These are phyloP conservation scores for Morone chrysops DNA, from an alignment of 2,113 vertebrate genomes.

Conservation along the genomic window DNA sequence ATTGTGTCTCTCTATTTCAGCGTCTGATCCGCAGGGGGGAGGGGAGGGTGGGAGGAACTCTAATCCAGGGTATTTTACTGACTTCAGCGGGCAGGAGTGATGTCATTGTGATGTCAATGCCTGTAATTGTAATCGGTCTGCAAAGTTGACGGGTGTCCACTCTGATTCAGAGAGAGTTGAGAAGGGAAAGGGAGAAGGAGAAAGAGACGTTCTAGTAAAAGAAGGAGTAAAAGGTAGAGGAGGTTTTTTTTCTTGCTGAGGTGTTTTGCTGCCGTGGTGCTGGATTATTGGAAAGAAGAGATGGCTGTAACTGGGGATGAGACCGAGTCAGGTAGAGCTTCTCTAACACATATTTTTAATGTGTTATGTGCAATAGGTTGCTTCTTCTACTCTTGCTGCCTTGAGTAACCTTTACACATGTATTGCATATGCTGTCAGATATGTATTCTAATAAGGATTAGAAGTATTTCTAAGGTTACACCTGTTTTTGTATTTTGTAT, in stretches of 20 bases:
- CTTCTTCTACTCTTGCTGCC: neutral
- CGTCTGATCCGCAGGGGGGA: constrained; percentile 28
- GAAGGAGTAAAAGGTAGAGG: neutral
- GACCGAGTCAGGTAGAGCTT: constrained; percentile 89
- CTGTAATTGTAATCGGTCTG: constrained; percentile 87
- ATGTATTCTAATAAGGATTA: neutral
- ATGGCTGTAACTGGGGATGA: constrained; percentile 97
- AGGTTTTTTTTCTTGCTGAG: constrained; percentile 23
- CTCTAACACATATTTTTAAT: neutral
- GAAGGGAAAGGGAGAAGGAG: constrained; percentile 22
- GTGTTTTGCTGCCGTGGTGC: constrained; percentile 54
- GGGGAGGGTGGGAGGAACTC: constrained; percentile 49
- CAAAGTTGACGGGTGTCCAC: constrained; percentile 59
- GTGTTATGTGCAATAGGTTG: neutral
- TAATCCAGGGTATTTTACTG: constrained; percentile 85
- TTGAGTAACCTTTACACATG: neutral
- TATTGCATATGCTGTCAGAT: neutral
- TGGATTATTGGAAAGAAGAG: constrained; percentile 84
- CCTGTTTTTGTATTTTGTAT: neutral
- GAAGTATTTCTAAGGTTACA: neutral
- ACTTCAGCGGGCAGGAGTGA: constrained; percentile 88
- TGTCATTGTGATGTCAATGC: constrained; percentile 96
- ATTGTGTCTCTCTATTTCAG: constrained; percentile 58
- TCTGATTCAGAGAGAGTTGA: constrained; percentile 44
- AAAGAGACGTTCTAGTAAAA: neutral